A percentile compares a stretch with the other conserved stretches of the same genome.
phyloP scores from a whole-genome alignment of 2,888 invertebrate genomes.

The Nemapogon koenigi region DNA sequence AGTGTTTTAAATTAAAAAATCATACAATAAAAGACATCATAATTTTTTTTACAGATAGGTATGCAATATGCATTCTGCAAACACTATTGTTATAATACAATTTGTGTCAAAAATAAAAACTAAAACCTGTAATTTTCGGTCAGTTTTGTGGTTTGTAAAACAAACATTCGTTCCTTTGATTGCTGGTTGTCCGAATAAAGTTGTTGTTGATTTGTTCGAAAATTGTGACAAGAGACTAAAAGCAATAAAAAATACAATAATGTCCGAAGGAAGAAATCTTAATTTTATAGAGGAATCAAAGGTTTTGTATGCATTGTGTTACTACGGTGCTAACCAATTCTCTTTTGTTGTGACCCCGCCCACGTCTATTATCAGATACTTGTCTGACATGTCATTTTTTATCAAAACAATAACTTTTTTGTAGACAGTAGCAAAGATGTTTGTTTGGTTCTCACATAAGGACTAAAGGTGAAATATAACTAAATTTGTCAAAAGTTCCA shows the following conservation, averaged over 20 bases:
- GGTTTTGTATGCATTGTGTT: slow-evolving; percentile 44
- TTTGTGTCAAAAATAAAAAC: slow-evolving; percentile 18
- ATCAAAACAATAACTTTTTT: slow-evolving; percentile 59
- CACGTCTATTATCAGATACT: slow-evolving; percentile 59
- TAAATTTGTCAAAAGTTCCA: slow-evolving; percentile 40
- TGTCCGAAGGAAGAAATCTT: slow-evolving; percentile 50
- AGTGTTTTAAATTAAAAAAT: no score
- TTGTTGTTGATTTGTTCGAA: slow-evolving; percentile 22
- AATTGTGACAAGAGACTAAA: slow-evolving; percentile 36
- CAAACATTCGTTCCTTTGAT: slow-evolving; percentile 35
- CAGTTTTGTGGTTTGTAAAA: slow-evolving; percentile 24
- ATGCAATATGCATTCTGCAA: slow-evolving; percentile 21
- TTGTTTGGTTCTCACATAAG: slow-evolving; percentile 33
- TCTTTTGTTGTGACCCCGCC: slow-evolving; percentile 54
- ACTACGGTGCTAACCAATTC: slow-evolving; percentile 54
- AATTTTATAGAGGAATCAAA: slow-evolving; percentile 61
- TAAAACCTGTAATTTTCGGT: slow-evolving; percentile 27
- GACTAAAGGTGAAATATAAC: slow-evolving; percentile 25
- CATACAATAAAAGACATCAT: no score
- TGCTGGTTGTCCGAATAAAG: slow-evolving; percentile 18
- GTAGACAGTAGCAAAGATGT: slow-evolving; percentile 28
- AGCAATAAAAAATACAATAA: slow-evolving; percentile 28
- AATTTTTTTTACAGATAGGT: no score
- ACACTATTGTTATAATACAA: slow-evolving; percentile 20
- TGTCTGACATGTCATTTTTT: slow-evolving; percentile 60